Evolutionary conservation across 2,797 vertebrate species (phyloP), one percentile per base, ranked within the genome.

Genomic region (Peromyscus eremicus): DNA sequence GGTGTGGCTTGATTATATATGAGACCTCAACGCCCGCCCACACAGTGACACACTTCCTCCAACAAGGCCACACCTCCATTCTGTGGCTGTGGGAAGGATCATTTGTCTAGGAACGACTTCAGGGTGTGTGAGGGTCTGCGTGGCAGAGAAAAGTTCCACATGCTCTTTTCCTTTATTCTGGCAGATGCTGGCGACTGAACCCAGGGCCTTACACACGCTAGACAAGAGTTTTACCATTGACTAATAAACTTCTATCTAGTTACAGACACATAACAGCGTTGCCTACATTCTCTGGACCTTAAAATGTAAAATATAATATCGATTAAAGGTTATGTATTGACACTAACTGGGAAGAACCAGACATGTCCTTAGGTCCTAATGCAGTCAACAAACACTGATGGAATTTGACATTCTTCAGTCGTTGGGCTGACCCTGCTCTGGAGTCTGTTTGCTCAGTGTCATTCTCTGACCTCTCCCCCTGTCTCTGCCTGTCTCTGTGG

Each of bases 231-330:
- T 76, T 79, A 49, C 32, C 57, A 17, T 57, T 12, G 9, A 14
- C 57, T 82, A 62, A 84, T 89, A 90, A 34, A 40, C 57, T 83
- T 94, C 34, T 93, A 71, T 90, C 5, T 75, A 66, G 17, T 93
- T 95, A 8, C 43, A 68, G 80, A 89, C 75, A 21, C 43, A 40
- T 37, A 76, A 91, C 49, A 89, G 16, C 6, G 57, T 92, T 75
- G 75, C 82, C 68, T 92, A 21, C 37, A 37, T 64, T 89, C 34
- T 95, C 80, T 89, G 40, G 34, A 37, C 8, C 71, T 93, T 76
- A 91, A 83, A 66, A 34, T 92, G 5, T 86, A 64, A 93, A 79
- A 86, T 60, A 60, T n/a, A 60, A 91, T 94, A 94, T 92, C 82
- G 70, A 91, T 91, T 46, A 55, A 77, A 94, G 85, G 62, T 66